Percentiles rank a stretch among this genome's conserved stretches.
These are phyloP conservation scores for Liasis olivaceus DNA, from an alignment of 2,797 vertebrate genomes.

Conservation along the genomic window DNA sequence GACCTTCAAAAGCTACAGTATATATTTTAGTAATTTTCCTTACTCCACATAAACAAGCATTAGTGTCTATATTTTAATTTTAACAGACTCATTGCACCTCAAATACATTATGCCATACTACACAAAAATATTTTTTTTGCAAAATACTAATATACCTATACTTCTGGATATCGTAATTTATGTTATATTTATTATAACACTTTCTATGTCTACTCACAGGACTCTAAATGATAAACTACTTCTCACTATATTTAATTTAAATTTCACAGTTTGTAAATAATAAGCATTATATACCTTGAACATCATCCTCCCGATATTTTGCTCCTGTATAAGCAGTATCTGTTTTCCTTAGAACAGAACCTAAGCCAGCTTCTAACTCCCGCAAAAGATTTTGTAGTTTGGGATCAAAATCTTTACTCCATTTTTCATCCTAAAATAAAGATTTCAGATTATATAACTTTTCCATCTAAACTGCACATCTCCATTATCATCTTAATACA, in stretches of 20 bases:
- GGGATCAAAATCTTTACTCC: constrained; percentile 90
- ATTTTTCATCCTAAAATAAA: constrained; percentile 86
- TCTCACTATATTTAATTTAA: not conserved
- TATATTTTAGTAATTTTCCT: constrained; percentile 2
- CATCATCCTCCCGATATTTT: constrained; percentile 82
- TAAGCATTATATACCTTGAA: constrained; percentile 75
- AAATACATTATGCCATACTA: not conserved
- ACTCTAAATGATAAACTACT: not conserved
- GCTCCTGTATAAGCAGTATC: constrained; percentile 72
- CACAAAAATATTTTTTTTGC: not conserved
- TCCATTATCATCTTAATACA: not conserved
- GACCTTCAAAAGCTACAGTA: not conserved
- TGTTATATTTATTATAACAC: not conserved
- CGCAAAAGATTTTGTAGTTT: constrained; percentile 90
- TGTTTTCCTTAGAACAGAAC: constrained; percentile 84
- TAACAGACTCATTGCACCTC: not conserved
- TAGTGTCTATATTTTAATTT: not conserved
- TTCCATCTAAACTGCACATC: not conserved
- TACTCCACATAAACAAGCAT: not conserved
- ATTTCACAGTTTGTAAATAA: rapidly evolving
- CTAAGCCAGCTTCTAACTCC: constrained; percentile 90
- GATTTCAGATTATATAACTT: constrained; percentile 17
- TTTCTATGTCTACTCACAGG: not conserved
- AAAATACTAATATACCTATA: not conserved
- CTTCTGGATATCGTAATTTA: not conserved